A percentile compares a stretch with the other conserved stretches of the same genome.
These are phyloP conservation scores for Ailuropoda melanoleuca DNA, from an alignment of 2,113 vertebrate species.

Conservation along the genomic window DNA sequence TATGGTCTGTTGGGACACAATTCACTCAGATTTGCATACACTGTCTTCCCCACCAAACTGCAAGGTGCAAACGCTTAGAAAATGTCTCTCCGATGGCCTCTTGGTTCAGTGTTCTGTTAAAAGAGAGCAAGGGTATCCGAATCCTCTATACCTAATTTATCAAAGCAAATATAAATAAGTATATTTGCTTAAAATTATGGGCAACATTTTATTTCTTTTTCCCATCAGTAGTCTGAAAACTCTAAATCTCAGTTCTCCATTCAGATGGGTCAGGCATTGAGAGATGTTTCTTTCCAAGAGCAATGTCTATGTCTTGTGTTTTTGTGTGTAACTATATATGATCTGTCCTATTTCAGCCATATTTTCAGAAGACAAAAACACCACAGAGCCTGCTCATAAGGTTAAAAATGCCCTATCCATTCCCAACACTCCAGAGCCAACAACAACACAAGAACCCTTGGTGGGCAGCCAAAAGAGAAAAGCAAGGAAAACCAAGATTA, in stretches of 20 bases:
- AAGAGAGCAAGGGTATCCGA: neutral
- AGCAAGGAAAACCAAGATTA: slow-evolving; percentile 98
- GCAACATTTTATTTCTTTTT: neutral
- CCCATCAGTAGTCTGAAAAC: slow-evolving; percentile 25
- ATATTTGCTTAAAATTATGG: neutral
- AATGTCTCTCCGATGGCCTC: neutral
- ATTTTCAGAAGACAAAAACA: slow-evolving; percentile 87
- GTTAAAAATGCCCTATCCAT: slow-evolving; percentile 87
- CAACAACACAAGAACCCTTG: slow-evolving; percentile 90
- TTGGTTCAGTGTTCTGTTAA: neutral
- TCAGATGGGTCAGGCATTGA: neutral
- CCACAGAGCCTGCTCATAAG: slow-evolving; percentile 85
- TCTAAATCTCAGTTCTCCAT: neutral
- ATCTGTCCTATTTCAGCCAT: slow-evolving; percentile 85
- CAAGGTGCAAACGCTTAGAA: neutral
- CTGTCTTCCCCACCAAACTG: neutral
- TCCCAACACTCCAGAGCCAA: slow-evolving; percentile 88
- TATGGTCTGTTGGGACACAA: neutral
- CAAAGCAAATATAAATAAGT: neutral
- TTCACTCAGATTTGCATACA: neutral
- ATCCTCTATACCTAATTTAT: neutral
- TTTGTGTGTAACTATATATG: slow-evolving; percentile 52
- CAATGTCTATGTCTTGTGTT: neutral
- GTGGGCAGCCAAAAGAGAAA: slow-evolving; percentile 99
- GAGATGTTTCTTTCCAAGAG: neutral